These are phyloP conservation scores for Parapristionchus giblindavisi DNA, from an alignment of 2,888 invertebrate genomes.

Conservation along the genomic window DNA sequence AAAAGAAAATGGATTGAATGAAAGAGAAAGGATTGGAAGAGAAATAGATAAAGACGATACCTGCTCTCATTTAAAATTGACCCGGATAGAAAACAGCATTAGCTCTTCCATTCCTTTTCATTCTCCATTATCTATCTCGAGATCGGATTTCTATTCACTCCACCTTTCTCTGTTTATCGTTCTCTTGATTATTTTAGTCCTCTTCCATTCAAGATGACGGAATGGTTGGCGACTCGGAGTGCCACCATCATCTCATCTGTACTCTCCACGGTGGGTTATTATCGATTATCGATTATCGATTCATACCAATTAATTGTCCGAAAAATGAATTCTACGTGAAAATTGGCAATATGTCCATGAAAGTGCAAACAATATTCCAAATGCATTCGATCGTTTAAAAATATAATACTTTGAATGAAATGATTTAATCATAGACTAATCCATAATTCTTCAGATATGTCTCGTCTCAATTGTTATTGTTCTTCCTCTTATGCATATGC, in stretches of 20 bases:
- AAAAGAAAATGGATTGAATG: neutral
- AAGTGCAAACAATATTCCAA: neutral
- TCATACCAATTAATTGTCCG: no score
- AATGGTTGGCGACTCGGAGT: slow-evolving; percentile 41
- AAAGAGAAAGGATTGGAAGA: neutral
- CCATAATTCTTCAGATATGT: slow-evolving; percentile 40
- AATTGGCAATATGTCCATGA: neutral
- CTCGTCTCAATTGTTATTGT: slow-evolving; percentile 61
- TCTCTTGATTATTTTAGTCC: no score
- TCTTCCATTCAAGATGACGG: slow-evolving; percentile 15
- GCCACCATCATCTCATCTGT: slow-evolving; percentile 59
- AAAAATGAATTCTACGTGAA: no score
- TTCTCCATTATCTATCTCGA: neutral
- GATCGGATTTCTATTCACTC: no score
- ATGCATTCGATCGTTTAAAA: neutral
- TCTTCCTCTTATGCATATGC: slow-evolving; percentile 62
- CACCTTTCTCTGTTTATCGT: no score
- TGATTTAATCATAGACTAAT: neutral
- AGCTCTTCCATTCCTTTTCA: neutral
- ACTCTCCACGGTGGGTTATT: slow-evolving; percentile 53
- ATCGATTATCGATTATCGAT: neutral
- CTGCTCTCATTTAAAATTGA: neutral
- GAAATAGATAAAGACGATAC: neutral
- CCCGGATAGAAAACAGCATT: no score
- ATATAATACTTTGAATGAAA: neutral